These are phyloP conservation scores for Clarias macrocephalus DNA, from an alignment of 2,113 vertebrate genomes.

Conservation along the genomic window DNA sequence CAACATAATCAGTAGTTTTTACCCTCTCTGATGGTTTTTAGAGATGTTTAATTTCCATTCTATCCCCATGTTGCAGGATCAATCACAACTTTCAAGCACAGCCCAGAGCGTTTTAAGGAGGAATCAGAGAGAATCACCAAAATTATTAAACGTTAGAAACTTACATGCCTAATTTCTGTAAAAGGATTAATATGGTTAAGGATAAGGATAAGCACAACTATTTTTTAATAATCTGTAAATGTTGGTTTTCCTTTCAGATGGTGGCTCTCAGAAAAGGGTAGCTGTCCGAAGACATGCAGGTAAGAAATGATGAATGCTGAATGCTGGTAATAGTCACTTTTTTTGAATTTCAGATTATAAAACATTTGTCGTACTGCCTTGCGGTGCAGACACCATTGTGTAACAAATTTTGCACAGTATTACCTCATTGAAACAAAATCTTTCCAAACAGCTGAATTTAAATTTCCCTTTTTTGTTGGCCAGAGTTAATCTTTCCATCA, in stretches of 20 bases:
- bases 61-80: constrained; percentile 59
- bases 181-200: not conserved
- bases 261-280: constrained; percentile 32
- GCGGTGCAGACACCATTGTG: no score
- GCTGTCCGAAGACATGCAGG: constrained; percentile 26
- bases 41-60: not conserved
- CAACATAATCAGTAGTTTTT: not conserved
- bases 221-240: not conserved
- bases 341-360: no score
- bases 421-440: no score
- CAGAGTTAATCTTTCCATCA: no score
- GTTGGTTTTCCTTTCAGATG: constrained; percentile 30
- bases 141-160: constrained; percentile 69
- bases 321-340: no score
- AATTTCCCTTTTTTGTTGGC: no score
- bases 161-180: not conserved
- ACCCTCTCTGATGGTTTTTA: not conserved
- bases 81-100: constrained; percentile 64
- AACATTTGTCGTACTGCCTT: no score
- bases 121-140: constrained; percentile 71
- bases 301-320: constrained; percentile 15
- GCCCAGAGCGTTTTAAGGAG: constrained; percentile 60
- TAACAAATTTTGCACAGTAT: no score
- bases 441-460: no score
- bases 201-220: not conserved